Conservation (phyloP, 2,113 vertebrate species). For the Brienomyrus brachyistius region DNA sequence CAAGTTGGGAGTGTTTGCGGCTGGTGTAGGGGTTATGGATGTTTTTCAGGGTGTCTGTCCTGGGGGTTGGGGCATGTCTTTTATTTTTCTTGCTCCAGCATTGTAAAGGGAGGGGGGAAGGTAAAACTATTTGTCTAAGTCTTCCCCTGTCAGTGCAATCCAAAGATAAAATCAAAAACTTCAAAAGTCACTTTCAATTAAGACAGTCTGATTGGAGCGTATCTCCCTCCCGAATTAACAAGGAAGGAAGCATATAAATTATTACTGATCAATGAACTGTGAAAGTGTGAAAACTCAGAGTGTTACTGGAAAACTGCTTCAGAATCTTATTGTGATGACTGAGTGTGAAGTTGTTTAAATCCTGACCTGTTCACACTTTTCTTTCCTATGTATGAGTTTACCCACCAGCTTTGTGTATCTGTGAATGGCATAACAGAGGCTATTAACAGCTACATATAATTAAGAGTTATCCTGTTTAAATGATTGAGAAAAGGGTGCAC, state of each 20-base stretch:
- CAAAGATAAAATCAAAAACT: background rate
- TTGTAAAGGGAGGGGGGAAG: slow-evolving; percentile 20
- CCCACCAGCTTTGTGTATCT: background rate
- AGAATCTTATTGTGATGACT: background rate
- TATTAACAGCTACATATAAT: background rate
- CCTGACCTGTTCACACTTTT: background rate
- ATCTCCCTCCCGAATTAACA: background rate
- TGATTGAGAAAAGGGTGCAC: background rate
- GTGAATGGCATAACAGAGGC: background rate
- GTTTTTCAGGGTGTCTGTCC: slow-evolving; percentile 12
- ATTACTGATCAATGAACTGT: background rate
- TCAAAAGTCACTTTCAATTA: slow-evolving; percentile 1
- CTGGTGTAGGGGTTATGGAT: slow-evolving; percentile 24
- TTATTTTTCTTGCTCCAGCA: slow-evolving; percentile 26
- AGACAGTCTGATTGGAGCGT: background rate
- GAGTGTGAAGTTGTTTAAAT: background rate
- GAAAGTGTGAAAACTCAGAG: background rate
- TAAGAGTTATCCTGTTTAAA: background rate
- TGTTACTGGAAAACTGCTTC: background rate
- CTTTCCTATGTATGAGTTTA: background rate
- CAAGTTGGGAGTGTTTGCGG: slow-evolving; percentile 21
- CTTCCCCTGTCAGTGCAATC: slow-evolving; percentile 18
- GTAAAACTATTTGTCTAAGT: slow-evolving; percentile 27
- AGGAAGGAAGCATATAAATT: background rate
- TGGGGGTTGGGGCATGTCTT: slow-evolving; percentile 22